Conservation (phyloP, 2,797 vertebrate genomes). For the Monodelphis domestica region DNA sequence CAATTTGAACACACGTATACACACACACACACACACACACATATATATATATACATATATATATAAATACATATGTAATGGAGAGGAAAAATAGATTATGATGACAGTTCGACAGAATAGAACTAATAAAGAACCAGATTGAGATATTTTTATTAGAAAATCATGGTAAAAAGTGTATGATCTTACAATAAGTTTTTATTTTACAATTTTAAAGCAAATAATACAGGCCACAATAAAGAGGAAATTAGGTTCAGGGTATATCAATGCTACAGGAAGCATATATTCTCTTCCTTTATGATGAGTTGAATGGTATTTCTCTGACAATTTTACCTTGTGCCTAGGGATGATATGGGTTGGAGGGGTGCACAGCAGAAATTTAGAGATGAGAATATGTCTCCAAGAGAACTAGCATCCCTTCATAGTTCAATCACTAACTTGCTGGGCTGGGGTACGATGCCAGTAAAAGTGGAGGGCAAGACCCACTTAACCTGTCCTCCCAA, state of each 20-base stretch:
- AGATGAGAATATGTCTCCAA: neutral
- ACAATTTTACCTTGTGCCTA: neutral
- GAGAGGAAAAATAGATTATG: neutral
- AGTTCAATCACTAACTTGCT: slow-evolving; percentile 28
- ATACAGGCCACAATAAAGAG: neutral
- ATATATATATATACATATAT: too few species aligned
- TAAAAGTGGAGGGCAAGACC: neutral
- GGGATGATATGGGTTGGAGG: neutral
- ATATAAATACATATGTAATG: neutral
- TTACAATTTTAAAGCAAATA: neutral
- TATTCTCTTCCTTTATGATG: neutral
- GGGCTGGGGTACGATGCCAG: neutral
- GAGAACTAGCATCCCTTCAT: neutral
- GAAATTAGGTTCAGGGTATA: neutral
- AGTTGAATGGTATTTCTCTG: neutral
- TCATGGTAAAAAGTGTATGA: neutral
- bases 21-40: too few species aligned
- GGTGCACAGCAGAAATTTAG: neutral
- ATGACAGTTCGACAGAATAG: neutral
- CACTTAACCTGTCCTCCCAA: neutral
- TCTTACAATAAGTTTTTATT: neutral
- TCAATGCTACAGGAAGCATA: neutral
- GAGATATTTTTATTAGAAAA: neutral
- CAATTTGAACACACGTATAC: neutral
- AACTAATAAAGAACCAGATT: neutral